phyloP scores from a whole-genome alignment of 2,113 vertebrate genomes.

The Ondatra zibethicus region DNA sequence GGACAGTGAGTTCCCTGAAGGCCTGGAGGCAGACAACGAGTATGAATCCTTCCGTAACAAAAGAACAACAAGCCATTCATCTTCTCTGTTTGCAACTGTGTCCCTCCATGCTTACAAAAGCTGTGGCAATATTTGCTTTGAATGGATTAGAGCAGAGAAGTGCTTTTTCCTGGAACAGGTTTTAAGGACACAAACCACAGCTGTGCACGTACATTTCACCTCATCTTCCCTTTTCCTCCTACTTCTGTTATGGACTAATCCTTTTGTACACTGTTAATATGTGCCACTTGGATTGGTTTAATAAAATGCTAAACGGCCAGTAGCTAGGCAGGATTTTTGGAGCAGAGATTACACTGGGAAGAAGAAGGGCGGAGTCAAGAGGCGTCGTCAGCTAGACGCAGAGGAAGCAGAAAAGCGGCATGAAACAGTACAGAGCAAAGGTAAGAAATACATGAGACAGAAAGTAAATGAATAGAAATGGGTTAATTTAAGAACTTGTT shows the following conservation, averaged over 20 bases:
- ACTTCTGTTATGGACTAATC: neutral
- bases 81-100: slow-evolving; percentile 49
- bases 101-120: slow-evolving; percentile 44
- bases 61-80: slow-evolving; percentile 44
- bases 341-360: neutral
- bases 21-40: slow-evolving; percentile 47
- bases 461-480: neutral
- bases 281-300: neutral
- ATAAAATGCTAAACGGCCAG: neutral
- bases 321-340: neutral
- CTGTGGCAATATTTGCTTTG: slow-evolving; percentile 48
- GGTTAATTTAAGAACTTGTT: neutral
- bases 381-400: neutral
- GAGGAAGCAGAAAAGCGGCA: neutral
- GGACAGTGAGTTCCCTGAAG: neutral
- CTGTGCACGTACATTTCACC: neutral
- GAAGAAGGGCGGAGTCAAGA: neutral
- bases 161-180: slow-evolving; percentile 43
- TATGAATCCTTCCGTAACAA: slow-evolving; percentile 24
- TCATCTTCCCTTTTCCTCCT: neutral
- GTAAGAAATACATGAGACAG: neutral
- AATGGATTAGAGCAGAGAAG: slow-evolving; percentile 19
- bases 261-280: neutral
- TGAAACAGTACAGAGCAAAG: neutral
- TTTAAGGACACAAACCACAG: slow-evolving; percentile 29